phyloP scores from a whole-genome alignment of 1,140 invertebrate genomes.

The Drosophila orena region DNA sequence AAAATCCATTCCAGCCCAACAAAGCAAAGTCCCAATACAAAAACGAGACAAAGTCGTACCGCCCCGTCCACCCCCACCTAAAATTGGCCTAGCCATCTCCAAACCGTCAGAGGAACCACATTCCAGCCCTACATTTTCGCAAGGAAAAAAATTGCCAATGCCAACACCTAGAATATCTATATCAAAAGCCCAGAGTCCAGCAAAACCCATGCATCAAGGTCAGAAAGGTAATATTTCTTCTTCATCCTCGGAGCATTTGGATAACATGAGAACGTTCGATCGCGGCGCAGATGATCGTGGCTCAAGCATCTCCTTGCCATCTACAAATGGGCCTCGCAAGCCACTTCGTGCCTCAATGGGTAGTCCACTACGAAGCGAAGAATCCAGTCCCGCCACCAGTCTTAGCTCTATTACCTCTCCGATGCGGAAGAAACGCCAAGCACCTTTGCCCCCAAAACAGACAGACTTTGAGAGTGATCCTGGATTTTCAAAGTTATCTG shows the following conservation, averaged over 20 bases:
- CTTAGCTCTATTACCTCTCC: conserved; percentile 13
- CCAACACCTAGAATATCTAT: conserved; percentile 86
- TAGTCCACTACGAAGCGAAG: conserved; percentile 5
- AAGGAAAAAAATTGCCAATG: conserved; percentile 83
- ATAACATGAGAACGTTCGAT: conserved; percentile 28
- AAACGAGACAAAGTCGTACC: conserved; percentile 16
- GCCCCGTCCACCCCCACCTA: conserved; percentile 13
- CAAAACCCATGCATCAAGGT: neutral
- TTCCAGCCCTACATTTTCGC: conserved; percentile 38
- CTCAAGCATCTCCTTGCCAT: conserved; percentile 63
- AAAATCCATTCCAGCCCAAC: conserved; percentile 28
- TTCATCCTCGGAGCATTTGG: conserved; percentile 14
- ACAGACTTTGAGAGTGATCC: conserved; percentile 34
- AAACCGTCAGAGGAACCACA: conserved; percentile 67
- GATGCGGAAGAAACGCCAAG: conserved; percentile 88
- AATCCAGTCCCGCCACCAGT: conserved; percentile 2
- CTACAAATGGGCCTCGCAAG: conserved; percentile 72
- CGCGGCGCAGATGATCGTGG: conserved; percentile 54
- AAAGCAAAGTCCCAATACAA: neutral
- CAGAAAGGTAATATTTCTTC: conserved; percentile 1
- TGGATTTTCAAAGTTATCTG: conserved; percentile 40
- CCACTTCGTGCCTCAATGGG: conserved; percentile 78
- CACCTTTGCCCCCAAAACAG: conserved; percentile 88
- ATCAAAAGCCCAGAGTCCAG: conserved; percentile 11
- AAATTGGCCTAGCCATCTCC: conserved; percentile 5